These are phyloP conservation scores for Callorhinus ursinus DNA, from an alignment of 2,113 vertebrate genomes.

Conservation along the genomic window DNA sequence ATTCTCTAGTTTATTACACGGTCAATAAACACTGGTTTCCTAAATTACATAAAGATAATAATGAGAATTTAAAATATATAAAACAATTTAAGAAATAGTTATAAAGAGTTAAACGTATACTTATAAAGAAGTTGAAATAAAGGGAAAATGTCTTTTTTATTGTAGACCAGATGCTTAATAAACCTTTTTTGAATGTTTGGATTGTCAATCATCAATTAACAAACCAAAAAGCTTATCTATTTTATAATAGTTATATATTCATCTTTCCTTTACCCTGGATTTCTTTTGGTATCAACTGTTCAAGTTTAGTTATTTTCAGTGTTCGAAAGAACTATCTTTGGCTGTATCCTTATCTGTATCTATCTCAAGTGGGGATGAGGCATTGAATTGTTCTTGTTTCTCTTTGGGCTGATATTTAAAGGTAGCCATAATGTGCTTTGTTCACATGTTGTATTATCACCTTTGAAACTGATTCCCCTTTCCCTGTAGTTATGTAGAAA, in stretches of 20 bases:
- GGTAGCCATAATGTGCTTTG: not conserved
- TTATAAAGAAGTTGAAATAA: not conserved
- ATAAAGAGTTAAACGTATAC: not conserved
- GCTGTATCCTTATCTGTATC: not conserved
- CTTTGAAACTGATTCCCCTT: not conserved
- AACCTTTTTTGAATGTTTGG: not conserved
- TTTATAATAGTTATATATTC: not conserved
- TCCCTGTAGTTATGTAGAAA: not conserved
- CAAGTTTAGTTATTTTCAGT: not conserved
- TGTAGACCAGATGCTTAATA: not conserved
- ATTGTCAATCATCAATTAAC: not conserved
- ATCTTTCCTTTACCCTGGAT: not conserved
- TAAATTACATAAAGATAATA: not conserved
- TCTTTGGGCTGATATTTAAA: not conserved
- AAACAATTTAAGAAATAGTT: not conserved
- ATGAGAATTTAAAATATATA: slow-evolving; percentile 13
- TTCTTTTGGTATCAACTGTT: not conserved
- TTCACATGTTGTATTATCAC: not conserved
- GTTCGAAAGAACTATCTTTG: not conserved
- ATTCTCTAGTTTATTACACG: not conserved
- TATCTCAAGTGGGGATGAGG: not conserved
- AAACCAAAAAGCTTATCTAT: not conserved
- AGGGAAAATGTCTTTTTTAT: not conserved
- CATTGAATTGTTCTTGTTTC: not conserved
- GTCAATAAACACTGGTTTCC: not conserved